phyloP scores from a whole-genome alignment of 2,113 vertebrate genomes.

The Excalfactoria chinensis region DNA sequence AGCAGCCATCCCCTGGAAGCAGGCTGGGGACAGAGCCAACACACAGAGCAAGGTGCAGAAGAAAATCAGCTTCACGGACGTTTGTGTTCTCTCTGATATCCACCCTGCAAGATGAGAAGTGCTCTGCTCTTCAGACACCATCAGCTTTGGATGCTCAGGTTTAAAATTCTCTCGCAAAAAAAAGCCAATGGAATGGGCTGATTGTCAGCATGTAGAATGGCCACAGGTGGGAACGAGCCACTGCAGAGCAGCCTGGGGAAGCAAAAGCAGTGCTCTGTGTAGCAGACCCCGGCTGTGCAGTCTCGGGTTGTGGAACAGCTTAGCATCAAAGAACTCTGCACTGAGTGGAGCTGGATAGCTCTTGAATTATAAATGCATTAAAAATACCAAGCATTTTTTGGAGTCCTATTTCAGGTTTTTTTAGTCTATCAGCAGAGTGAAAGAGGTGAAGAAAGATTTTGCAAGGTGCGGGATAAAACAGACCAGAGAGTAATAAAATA shows the following conservation, averaged over 20 bases:
- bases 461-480: constrained; percentile 51
- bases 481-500: constrained; percentile 54
- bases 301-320: background rate
- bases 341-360: constrained; percentile 1
- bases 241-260: background rate
- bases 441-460: constrained; percentile 55
- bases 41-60: background rate
- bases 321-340: constrained; percentile 1
- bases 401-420: constrained; percentile 18
- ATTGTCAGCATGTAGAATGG: background rate
- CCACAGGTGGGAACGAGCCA: background rate
- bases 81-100: background rate
- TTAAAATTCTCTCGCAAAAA: background rate
- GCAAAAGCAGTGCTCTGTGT: background rate
- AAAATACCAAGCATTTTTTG: constrained; percentile 64
- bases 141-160: background rate
- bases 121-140: background rate
- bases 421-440: constrained; percentile 39
- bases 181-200: background rate
- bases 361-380: constrained; percentile 61
- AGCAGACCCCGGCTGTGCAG: background rate
- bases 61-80: background rate
- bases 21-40: background rate
- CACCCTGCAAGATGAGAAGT: background rate
- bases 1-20: background rate